Evolutionary conservation across 2,797 vertebrate species (phyloP).

Genomic region (Eulemur coronatus): DNA sequence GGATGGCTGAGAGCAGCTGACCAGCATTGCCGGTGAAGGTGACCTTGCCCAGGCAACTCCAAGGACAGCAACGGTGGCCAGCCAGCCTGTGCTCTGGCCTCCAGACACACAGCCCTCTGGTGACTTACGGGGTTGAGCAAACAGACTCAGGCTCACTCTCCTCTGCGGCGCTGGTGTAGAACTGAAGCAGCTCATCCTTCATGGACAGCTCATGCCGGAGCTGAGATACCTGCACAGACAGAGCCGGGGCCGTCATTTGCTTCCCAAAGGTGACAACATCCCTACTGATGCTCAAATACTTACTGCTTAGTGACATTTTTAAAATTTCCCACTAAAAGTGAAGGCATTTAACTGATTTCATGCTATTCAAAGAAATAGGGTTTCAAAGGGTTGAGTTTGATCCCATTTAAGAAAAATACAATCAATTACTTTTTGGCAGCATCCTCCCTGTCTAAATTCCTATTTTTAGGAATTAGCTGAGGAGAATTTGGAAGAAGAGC

Average conservation of each 20-base stretch:
- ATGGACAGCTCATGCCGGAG: conserved; percentile 96
- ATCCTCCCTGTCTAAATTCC: not conserved
- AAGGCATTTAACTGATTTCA: not conserved
- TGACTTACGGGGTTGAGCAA: conserved; percentile 94
- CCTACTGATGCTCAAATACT: rapidly evolving
- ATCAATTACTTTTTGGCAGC: not conserved
- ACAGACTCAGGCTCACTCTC: conserved; percentile 95
- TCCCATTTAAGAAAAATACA: not conserved
- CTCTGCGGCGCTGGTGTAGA: conserved; percentile 95
- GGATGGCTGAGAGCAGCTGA: not conserved
- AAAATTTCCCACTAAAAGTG: not conserved
- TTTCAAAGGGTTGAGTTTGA: not conserved
- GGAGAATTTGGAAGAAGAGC: not conserved
- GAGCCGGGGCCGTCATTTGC: not conserved
- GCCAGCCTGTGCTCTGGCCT: rapidly evolving
- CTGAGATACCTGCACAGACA: conserved; percentile 92
- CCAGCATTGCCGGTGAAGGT: not conserved
- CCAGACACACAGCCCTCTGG: rapidly evolving
- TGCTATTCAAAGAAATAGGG: not conserved
- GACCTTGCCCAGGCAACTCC: not conserved
- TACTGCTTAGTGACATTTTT: not conserved
- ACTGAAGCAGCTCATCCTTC: conserved; percentile 99
- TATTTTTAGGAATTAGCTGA: not conserved
- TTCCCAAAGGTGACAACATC: rapidly evolving
- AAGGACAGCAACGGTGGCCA: rapidly evolving